Evolutionary conservation across 2,888 invertebrate species (phyloP).

Genomic region (Erebia palarica): DNA sequence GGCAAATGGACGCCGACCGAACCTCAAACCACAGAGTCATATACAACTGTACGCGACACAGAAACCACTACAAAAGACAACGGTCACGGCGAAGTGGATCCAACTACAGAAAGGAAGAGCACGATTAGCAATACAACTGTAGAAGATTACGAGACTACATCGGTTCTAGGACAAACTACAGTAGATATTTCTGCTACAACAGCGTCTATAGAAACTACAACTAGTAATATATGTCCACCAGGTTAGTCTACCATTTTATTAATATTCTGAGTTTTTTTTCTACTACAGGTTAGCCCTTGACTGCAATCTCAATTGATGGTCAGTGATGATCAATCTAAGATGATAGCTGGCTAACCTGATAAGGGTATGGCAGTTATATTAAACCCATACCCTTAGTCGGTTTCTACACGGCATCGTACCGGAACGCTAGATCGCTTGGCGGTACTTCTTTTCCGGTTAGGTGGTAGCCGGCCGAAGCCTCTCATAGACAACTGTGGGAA

Average conservation of each 20-base stretch:
- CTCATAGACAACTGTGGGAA: too few relatives aligned
- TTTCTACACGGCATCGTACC: too few relatives aligned
- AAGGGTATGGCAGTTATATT: too few relatives aligned
- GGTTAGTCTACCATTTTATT: neutral
- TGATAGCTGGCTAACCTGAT: too few relatives aligned
- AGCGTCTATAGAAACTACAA: conserved; percentile 30
- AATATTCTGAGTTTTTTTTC: too few relatives aligned
- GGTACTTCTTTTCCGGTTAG: too few relatives aligned
- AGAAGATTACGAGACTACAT: conserved; percentile 35
- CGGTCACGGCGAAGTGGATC: neutral
- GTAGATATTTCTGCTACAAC: conserved; percentile 29
- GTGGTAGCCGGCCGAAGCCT: too few relatives aligned
- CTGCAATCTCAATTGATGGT: too few relatives aligned
- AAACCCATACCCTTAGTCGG: too few relatives aligned
- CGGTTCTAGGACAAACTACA: conserved; percentile 32
- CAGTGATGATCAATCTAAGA: too few relatives aligned
- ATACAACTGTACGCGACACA: neutral
- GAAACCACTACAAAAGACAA: conserved; percentile 23
- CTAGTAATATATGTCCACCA: conserved; percentile 39
- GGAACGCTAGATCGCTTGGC: too few relatives aligned
- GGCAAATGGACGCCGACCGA: conserved; percentile 31
- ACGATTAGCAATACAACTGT: conserved; percentile 1
- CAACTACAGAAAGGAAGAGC: conserved; percentile 14
- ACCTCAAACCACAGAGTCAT: conserved; percentile 11
- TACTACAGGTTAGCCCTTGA: too few relatives aligned